Evolutionary conservation across 30 jellyfish, hydroid and myxozoan genomes (phyloP).

Genomic region (Aurelia aurita): DNA sequence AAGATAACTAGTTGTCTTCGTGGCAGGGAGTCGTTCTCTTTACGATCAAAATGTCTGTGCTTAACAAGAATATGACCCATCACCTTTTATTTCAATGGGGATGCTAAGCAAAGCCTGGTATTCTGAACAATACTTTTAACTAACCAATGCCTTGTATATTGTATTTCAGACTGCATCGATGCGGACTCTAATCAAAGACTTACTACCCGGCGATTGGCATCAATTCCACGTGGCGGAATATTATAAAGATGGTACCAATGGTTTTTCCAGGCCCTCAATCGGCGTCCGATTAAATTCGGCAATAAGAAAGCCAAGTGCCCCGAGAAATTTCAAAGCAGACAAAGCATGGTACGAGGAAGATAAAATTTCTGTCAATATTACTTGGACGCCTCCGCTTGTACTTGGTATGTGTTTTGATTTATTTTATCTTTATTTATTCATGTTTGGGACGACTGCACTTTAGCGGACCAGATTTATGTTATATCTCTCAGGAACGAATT

Average conservation of each 20-base stretch:
- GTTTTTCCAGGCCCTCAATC: slow-evolving; percentile 39
- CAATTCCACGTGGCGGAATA: slow-evolving; percentile 63
- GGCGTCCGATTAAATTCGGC: slow-evolving; percentile 21
- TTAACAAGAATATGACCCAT: too few relatives aligned
- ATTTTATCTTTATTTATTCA: too few relatives aligned
- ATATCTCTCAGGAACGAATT: too few relatives aligned
- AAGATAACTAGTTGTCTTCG: too few relatives aligned
- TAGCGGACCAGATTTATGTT: too few relatives aligned
- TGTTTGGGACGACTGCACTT: too few relatives aligned
- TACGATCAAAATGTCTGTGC: too few relatives aligned
- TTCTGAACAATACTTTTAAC: too few relatives aligned
- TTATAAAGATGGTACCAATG: slow-evolving; percentile 62
- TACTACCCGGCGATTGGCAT: slow-evolving; percentile 68
- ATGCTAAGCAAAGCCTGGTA: too few relatives aligned
- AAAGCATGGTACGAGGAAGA: slow-evolving; percentile 45
- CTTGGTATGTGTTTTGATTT: slow-evolving; percentile 30
- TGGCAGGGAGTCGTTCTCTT: too few relatives aligned
- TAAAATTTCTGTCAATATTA: slow-evolving; percentile 31
- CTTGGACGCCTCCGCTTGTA: slow-evolving; percentile 65
- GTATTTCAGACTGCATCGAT: slow-evolving; percentile 50
- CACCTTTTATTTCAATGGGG: too few relatives aligned
- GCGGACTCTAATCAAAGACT: slow-evolving; percentile 9
- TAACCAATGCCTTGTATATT: neutral
- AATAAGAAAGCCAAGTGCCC: slow-evolving; percentile 59
- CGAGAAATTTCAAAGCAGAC: slow-evolving; percentile 50